A percentile compares a stretch with the other conserved stretches of the same genome.
Conservation (phyloP, 2,888 invertebrate species). For the Esperia sulphurella region DNA sequence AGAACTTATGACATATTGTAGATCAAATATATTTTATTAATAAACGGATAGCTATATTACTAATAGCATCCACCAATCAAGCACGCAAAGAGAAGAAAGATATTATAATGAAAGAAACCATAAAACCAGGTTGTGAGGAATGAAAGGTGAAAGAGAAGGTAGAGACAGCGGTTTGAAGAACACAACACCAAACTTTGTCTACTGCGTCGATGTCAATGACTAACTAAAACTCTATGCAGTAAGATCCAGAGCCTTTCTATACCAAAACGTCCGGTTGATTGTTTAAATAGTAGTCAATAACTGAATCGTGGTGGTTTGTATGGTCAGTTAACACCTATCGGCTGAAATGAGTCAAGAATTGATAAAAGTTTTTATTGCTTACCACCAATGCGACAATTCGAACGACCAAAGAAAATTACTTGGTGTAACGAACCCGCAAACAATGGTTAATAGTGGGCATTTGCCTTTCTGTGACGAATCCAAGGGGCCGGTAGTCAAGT, state of each 20-base stretch:
- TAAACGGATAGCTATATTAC: too few relatives aligned
- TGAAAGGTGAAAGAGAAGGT: too few relatives aligned
- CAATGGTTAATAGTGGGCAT: constrained; percentile 54
- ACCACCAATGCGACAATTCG: constrained; percentile 53
- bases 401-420: constrained; percentile 63
- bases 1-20: too few relatives aligned
- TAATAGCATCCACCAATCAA: too few relatives aligned
- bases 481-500: constrained; percentile 34
- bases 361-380: constrained; percentile 58
- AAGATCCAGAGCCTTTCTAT: background rate
- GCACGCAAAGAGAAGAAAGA: too few relatives aligned
- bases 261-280: constrained; percentile 39
- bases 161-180: too few relatives aligned
- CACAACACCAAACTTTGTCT: background rate
- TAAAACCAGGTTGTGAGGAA: too few relatives aligned
- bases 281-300: constrained; percentile 42
- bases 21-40: too few relatives aligned
- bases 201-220: background rate
- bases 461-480: constrained; percentile 58
- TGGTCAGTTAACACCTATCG: constrained; percentile 54
- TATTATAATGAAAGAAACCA: too few relatives aligned
- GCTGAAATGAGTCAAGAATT: constrained; percentile 29
- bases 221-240: background rate
- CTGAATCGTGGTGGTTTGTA: constrained; percentile 51
- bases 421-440: constrained; percentile 56